phyloP scores from a whole-genome alignment of 2,797 vertebrate genomes.

The Mus minutoides region DNA sequence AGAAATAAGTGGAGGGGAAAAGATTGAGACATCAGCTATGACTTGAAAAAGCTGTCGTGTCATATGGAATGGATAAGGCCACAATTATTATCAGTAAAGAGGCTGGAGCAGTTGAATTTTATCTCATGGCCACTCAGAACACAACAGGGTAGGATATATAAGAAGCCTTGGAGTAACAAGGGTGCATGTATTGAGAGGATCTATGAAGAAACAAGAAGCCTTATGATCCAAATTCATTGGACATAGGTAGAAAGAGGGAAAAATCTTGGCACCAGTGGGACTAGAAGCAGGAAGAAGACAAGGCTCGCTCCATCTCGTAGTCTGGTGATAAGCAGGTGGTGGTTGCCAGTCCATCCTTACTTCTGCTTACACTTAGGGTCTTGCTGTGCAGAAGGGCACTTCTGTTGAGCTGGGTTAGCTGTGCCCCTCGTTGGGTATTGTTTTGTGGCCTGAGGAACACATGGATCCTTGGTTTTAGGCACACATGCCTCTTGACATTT shows the following conservation, averaged over 20 bases:
- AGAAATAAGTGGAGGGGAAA: fast-evolving
- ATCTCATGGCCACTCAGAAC: not conserved
- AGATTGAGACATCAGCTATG: not conserved
- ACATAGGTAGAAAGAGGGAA: not conserved
- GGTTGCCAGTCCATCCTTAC: not conserved
- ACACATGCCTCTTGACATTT: conserved; percentile 56
- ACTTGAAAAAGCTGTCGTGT: not conserved
- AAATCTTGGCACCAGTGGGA: not conserved
- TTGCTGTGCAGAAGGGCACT: conserved; percentile 50
- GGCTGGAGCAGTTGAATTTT: not conserved
- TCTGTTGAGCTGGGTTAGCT: conserved; percentile 9
- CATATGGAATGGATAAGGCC: too few species aligned
- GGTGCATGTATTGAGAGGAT: not conserved
- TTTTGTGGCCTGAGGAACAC: conserved; percentile 62
- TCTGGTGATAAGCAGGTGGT: not conserved
- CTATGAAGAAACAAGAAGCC: not conserved
- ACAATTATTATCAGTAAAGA: not conserved
- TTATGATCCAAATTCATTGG: not conserved
- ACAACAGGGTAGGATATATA: not conserved
- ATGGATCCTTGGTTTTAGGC: conserved; percentile 62
- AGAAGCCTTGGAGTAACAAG: not conserved
- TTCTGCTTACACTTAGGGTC: conserved; percentile 61
- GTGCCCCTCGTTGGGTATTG: conserved; percentile 36
- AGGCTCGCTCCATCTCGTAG: not conserved
- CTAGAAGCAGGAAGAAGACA: not conserved